Evolutionary conservation across 2,113 vertebrate genomes (phyloP).

Genomic region (Xenotilapia flavipinnis): DNA sequence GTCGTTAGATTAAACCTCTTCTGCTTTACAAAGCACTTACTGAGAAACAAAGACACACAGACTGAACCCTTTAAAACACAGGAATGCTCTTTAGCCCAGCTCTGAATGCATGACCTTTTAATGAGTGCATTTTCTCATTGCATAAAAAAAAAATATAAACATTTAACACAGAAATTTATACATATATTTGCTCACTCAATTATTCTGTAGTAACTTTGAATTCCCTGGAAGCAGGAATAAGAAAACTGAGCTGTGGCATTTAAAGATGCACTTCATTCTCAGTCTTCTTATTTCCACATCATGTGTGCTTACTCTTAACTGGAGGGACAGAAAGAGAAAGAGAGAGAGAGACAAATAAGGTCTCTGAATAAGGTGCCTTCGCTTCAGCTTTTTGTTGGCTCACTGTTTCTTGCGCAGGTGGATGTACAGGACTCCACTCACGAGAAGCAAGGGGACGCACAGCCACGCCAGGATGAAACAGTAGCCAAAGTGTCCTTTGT

Average conservation of each 20-base stretch:
- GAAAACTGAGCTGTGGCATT: background rate
- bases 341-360: background rate
- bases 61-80: background rate
- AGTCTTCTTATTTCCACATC: background rate
- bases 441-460: slow-evolving; percentile 78
- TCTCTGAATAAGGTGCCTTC: background rate
- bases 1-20: background rate
- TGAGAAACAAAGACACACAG: background rate
- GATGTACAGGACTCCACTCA: slow-evolving; percentile 78
- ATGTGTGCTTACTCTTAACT: background rate
- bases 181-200: background rate
- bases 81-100: background rate
- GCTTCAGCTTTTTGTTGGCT: background rate
- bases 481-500: slow-evolving; percentile 76
- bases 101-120: background rate
- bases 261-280: background rate
- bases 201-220: background rate
- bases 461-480: slow-evolving; percentile 84
- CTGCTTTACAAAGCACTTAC: background rate
- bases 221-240: background rate
- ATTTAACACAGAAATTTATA: background rate
- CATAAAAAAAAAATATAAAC: background rate
- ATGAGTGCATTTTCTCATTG: background rate
- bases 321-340: background rate
- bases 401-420: slow-evolving; percentile 81